These are phyloP conservation scores for Epinephelus awoara DNA, from an alignment of 2,797 vertebrate species.

Conservation along the genomic window DNA sequence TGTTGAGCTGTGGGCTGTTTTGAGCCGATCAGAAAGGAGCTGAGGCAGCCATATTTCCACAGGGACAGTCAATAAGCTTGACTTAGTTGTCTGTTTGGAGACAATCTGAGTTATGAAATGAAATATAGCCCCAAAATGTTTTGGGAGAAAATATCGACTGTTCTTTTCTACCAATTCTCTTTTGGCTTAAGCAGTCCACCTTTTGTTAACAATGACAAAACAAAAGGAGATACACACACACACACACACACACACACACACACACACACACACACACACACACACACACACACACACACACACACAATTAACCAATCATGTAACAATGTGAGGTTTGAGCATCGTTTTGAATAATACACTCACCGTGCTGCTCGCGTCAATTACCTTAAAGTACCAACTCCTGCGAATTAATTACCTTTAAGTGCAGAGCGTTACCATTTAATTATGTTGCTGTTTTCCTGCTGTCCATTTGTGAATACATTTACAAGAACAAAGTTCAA, in stretches of 20 bases:
- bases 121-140: constrained; percentile 5
- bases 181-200: background rate
- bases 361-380: constrained; percentile 21
- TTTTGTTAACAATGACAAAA: background rate
- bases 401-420: constrained; percentile 52
- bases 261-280: too few relatives aligned
- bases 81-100: constrained; percentile 13
- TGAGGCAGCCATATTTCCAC: constrained; percentile 20
- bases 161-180: background rate
- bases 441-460: constrained; percentile 35
- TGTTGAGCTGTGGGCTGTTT: constrained; percentile 30
- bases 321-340: background rate
- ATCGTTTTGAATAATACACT: constrained; percentile 26
- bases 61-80: constrained; percentile 14
- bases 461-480: constrained; percentile 27
- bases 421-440: constrained; percentile 35
- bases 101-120: constrained; percentile 24
- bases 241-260: background rate
- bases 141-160: background rate
- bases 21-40: constrained; percentile 24
- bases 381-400: constrained; percentile 41
- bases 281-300: too few relatives aligned
- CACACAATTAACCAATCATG: constrained; percentile 8
- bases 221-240: background rate
- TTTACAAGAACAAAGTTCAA: constrained; percentile 33